Evolutionary conservation across 2,797 vertebrate species (phyloP).

Genomic region (Schizopygopsis pylzovi): DNA sequence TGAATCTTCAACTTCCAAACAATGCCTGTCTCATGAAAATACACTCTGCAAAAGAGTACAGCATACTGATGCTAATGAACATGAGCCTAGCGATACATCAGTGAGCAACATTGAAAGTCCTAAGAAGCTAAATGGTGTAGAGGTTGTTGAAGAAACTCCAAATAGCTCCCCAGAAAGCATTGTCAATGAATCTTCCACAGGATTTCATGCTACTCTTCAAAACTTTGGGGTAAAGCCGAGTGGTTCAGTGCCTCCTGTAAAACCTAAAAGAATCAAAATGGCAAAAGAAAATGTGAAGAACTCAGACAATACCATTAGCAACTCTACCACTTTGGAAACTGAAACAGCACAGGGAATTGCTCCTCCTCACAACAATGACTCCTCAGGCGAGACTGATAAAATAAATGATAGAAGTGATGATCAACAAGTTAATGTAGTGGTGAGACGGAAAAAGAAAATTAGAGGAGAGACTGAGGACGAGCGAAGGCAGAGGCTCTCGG

Average conservation of each 20-base stretch:
- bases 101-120: background rate
- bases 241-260: slow-evolving; percentile 64
- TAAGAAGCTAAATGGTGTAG: slow-evolving; percentile 40
- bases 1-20: slow-evolving; percentile 63
- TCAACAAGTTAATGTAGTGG: slow-evolving; percentile 66
- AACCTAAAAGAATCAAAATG: slow-evolving; percentile 78
- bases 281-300: slow-evolving; percentile 53
- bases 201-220: slow-evolving; percentile 66
- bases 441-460: slow-evolving; percentile 76
- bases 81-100: background rate
- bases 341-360: slow-evolving; percentile 37
- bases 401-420: slow-evolving; percentile 40
- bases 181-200: slow-evolving; percentile 63
- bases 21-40: slow-evolving; percentile 46
- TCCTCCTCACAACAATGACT: background rate
- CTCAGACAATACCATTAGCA: slow-evolving; percentile 44
- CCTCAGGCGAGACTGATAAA: slow-evolving; percentile 35
- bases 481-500: slow-evolving; percentile 83
- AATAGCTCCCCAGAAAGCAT: slow-evolving; percentile 51
- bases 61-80: background rate
- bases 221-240: slow-evolving; percentile 68
- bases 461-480: slow-evolving; percentile 81
- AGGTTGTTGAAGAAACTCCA: slow-evolving; percentile 55
- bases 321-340: slow-evolving; percentile 33
- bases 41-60: slow-evolving; percentile 27